Conservation (phyloP, 2,888 invertebrate genomes). For the Seladonia tumulorum region DNA sequence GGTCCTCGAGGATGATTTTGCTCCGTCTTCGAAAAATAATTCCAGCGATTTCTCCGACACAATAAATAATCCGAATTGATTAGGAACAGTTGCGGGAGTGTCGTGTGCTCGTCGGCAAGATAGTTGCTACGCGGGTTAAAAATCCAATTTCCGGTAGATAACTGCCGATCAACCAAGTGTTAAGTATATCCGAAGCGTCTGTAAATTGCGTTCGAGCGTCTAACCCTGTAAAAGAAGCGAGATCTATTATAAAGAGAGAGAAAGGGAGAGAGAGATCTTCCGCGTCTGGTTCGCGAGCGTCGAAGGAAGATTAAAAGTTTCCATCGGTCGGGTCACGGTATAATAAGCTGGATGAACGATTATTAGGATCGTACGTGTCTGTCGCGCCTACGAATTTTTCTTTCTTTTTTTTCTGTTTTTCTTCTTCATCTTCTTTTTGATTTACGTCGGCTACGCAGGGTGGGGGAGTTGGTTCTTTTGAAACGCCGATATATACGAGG, state of each 20-base stretch:
- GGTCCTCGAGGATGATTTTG: background rate
- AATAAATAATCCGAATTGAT: background rate
- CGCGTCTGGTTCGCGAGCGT: conserved; percentile 33
- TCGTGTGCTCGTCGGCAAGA: background rate
- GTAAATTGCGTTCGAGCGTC: background rate
- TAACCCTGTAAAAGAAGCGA: background rate
- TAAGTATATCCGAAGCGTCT: background rate
- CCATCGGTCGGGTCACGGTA: conserved; percentile 51
- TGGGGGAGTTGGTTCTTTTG: conserved; percentile 43
- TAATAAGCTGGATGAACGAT: conserved; percentile 61
- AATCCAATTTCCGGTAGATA: background rate
- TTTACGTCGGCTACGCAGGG: background rate
- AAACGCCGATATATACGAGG: conserved; percentile 52
- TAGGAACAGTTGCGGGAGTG: background rate
- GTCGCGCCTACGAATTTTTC: conserved; percentile 65
- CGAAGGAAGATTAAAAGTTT: conserved; percentile 40
- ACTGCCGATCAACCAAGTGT: background rate
- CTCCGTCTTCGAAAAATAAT: background rate
- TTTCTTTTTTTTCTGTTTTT: conserved; percentile 12
- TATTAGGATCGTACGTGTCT: conserved; percentile 70
- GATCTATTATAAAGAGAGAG: conserved; percentile 11
- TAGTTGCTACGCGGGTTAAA: background rate
- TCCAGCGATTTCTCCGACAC: background rate
- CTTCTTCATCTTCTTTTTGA: no score
- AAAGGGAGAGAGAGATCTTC: conserved; percentile 27